Percentiles rank a stretch among this genome's conserved stretches.
These are phyloP conservation scores for Lysandra bellargus DNA, from an alignment of 2,888 invertebrate genomes.

Conservation along the genomic window DNA sequence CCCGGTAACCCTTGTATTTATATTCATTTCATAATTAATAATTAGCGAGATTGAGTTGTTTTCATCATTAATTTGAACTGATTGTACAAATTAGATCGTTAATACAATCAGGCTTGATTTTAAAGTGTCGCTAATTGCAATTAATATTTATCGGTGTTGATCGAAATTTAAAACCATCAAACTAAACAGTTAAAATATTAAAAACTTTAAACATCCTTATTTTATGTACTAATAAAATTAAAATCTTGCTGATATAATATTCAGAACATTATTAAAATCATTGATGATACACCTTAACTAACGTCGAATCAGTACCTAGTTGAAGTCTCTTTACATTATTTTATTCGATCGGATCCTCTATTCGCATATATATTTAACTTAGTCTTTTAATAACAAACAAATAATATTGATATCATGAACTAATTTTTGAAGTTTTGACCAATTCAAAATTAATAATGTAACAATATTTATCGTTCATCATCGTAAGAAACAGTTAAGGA, in stretches of 20 bases:
- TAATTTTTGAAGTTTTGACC: no score
- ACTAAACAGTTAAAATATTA: background rate
- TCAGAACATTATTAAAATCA: no score
- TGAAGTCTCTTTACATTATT: no score
- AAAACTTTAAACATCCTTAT: background rate
- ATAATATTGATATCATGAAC: background rate
- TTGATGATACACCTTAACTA: no score
- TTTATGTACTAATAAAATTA: background rate
- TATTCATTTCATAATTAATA: constrained; percentile 1
- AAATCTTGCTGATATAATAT: background rate
- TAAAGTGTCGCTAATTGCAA: background rate
- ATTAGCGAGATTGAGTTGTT: background rate
- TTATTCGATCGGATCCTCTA: no score
- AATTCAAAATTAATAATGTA: background rate
- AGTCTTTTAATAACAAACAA: background rate
- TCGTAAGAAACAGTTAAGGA: background rate
- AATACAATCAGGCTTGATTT: background rate
- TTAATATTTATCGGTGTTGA: constrained; percentile 10
- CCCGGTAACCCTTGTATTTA: background rate
- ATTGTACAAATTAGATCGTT: constrained; percentile 17
- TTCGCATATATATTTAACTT: background rate
- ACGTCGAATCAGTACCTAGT: no score
- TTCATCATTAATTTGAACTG: background rate
- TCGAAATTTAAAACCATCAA: background rate
- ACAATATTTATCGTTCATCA: background rate